phyloP scores from a whole-genome alignment of 2,113 vertebrate species.

The Mionectes macconnelli region DNA sequence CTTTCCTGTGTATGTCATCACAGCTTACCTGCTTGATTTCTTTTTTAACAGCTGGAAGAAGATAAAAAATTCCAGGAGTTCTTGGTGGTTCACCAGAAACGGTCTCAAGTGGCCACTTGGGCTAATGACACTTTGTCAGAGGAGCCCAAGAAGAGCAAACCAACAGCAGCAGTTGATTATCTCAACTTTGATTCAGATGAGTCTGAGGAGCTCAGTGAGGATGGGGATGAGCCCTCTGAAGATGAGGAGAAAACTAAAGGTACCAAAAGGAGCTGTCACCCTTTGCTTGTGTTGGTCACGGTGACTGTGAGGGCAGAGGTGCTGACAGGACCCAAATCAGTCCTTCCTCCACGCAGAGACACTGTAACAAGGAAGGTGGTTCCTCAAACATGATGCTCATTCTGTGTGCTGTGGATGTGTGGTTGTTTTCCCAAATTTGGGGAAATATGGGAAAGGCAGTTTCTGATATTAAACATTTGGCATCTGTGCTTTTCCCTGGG shows the following conservation, averaged over 20 bases:
- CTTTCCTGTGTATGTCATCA: background rate
- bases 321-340: fast-evolving
- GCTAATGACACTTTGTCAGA: conserved; percentile 79
- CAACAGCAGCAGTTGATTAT: conserved; percentile 78
- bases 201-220: conserved; percentile 70
- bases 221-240: background rate
- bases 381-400: background rate
- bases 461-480: background rate
- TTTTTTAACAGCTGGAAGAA: conserved; percentile 77
- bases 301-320: background rate
- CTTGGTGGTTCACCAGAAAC: conserved; percentile 87
- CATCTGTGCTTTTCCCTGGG: background rate
- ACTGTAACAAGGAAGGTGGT: background rate
- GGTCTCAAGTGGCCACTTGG: conserved; percentile 86
- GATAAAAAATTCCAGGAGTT: conserved; percentile 91
- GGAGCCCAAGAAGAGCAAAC: conserved; percentile 18
- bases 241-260: background rate
- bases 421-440: fast-evolving
- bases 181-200: conserved; percentile 91
- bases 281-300: background rate
- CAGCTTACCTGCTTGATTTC: background rate
- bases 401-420: background rate
- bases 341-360: background rate
- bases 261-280: conserved; percentile 13
- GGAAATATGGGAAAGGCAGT: background rate